Conservation (phyloP, 2,797 vertebrate genomes). For the Limosa lapponica region DNA sequence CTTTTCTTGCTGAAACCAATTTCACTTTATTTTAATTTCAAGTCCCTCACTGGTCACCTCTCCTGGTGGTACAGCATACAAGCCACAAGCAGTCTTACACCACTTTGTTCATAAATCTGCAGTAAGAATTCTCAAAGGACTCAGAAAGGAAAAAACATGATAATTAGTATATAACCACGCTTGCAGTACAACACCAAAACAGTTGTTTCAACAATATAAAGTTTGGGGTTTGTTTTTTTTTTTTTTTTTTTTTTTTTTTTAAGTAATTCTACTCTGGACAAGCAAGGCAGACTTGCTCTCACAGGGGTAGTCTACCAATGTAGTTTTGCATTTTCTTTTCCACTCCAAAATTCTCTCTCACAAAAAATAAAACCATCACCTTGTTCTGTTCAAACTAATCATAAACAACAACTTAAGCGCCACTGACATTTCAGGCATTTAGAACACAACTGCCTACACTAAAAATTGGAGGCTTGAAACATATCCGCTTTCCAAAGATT, state of each 20-base stretch:
- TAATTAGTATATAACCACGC: not conserved
- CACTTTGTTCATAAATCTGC: not conserved
- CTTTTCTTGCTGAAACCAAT: not conserved
- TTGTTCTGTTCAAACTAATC: not conserved
- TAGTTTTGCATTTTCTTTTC: not conserved
- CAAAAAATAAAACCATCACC: not conserved
- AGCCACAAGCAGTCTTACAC: not conserved
- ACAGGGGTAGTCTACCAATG: not conserved
- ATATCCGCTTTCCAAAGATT: not conserved
- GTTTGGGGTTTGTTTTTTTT: not conserved
- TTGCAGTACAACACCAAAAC: not conserved
- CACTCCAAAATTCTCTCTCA: not conserved
- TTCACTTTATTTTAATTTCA: slow-evolving; percentile 46
- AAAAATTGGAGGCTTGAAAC: not conserved
- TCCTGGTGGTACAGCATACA: not conserved
- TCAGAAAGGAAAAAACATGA: accelerated
- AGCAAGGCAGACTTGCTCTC: not conserved
- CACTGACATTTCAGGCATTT: not conserved
- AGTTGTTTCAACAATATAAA: not conserved
- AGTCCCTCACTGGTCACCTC: slow-evolving; percentile 64
- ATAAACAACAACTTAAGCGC: not conserved
- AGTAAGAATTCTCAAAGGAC: not conserved
- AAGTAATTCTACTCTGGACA: not conserved
- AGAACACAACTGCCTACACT: not conserved
- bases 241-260: not conserved